Evolutionary conservation across 2,113 vertebrate genomes (phyloP).

Genomic region (Vidua chalybeata): DNA sequence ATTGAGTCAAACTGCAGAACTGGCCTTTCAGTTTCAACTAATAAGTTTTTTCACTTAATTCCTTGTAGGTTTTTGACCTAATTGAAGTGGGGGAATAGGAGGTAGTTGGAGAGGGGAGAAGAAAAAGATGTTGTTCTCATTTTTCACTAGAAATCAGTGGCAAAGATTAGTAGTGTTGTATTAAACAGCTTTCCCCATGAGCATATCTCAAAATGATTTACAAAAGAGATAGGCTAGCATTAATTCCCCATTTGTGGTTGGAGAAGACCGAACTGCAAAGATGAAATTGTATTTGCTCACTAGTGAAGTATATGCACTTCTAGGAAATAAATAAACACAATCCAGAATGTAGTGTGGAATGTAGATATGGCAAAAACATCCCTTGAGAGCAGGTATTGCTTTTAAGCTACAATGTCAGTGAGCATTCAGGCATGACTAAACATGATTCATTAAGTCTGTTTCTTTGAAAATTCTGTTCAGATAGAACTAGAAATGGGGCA

Average conservation of each 20-base stretch:
- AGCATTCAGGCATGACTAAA: not conserved
- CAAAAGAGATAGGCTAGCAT: not conserved
- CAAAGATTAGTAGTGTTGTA: not conserved
- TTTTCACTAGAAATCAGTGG: not conserved
- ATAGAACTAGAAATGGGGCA: not conserved
- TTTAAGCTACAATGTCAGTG: not conserved
- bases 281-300: not conserved
- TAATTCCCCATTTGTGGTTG: not conserved
- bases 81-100: not conserved
- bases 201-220: not conserved
- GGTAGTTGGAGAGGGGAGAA: not conserved
- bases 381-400: not conserved
- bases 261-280: not conserved
- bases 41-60: not conserved
- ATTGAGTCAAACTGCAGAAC: not conserved
- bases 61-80: not conserved
- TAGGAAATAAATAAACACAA: not conserved
- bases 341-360: not conserved
- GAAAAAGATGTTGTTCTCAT: not conserved
- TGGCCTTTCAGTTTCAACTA: not conserved
- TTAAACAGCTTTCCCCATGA: not conserved
- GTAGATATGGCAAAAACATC: not conserved
- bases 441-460: slow-evolving; percentile 5
- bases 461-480: slow-evolving; percentile 1
- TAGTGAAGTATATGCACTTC: not conserved